Conservation (phyloP, 2,797 vertebrate genomes). For the Pseudochirops cupreus region DNA sequence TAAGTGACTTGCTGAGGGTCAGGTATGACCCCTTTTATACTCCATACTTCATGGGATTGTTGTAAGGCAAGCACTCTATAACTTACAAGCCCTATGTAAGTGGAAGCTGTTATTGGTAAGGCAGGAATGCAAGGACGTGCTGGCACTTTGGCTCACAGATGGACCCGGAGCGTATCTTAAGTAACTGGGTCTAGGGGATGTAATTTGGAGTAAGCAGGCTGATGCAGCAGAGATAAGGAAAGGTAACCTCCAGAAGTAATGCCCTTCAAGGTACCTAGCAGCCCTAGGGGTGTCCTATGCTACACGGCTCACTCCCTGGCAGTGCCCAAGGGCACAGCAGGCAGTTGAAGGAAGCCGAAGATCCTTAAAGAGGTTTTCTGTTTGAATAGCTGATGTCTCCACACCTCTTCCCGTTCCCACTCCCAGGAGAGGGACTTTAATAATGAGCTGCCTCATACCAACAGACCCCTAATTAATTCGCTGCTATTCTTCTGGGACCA, state of each 20-base stretch:
- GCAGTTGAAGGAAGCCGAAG: conserved; percentile 73
- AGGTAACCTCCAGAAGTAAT: not conserved
- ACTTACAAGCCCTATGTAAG: not conserved
- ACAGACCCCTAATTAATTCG: conserved; percentile 88
- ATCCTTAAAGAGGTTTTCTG: conserved; percentile 75
- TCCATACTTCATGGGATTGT: not conserved
- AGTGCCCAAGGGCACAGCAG: conserved; percentile 78
- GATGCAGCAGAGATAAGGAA: not conserved
- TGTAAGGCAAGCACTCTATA: not conserved
- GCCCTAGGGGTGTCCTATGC: not conserved
- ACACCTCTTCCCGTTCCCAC: conserved; percentile 79
- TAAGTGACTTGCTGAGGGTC: not conserved
- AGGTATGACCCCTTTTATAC: not conserved
- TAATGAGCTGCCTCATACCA: conserved; percentile 85
- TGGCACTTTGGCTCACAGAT: not conserved
- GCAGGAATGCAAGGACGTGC: not conserved
- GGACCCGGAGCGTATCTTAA: not conserved
- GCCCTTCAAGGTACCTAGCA: not conserved
- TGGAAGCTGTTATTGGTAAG: not conserved
- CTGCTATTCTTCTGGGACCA: conserved; percentile 81
- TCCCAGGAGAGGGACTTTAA: conserved; percentile 82
- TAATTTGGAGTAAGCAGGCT: not conserved
- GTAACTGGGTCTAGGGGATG: not conserved
- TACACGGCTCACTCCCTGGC: conserved; percentile 2
- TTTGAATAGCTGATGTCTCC: conserved; percentile 82